phyloP scores from a whole-genome alignment of 2,797 vertebrate genomes.

The Manis pentadactyla region DNA sequence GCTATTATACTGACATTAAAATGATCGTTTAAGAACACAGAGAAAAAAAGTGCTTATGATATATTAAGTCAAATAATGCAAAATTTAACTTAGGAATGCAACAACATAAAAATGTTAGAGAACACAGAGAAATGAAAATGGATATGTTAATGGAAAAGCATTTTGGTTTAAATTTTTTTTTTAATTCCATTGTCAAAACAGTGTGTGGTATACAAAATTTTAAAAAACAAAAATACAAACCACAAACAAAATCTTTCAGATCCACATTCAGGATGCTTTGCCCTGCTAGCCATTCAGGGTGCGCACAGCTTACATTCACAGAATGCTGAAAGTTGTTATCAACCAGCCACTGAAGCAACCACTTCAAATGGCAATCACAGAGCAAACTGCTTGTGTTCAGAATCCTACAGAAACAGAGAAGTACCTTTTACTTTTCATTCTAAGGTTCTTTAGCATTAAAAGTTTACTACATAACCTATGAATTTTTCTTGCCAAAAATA shows the following conservation, averaged over 20 bases:
- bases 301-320: constrained; percentile 91
- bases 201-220: neutral
- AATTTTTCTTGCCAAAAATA: constrained; percentile 49
- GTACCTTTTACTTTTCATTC: neutral
- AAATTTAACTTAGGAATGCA: neutral
- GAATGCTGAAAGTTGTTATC: constrained; percentile 89
- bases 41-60: neutral
- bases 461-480: neutral
- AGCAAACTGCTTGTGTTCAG: constrained; percentile 95
- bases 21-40: neutral
- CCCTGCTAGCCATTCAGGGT: constrained; percentile 91
- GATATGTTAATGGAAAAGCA: neutral
- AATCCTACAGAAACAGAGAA: constrained; percentile 85
- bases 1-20: neutral
- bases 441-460: constrained; percentile 25
- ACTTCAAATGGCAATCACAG: constrained; percentile 96
- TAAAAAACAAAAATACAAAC: constrained; percentile 85
- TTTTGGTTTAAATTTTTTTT: neutral
- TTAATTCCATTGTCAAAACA: neutral
- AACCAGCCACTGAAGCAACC: constrained; percentile 92
- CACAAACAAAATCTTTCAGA: constrained; percentile 89
- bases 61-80: neutral
- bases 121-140: neutral
- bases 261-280: constrained; percentile 89
- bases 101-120: neutral